Conservation (phyloP, 2,797 vertebrate species). For the Acanthiza pusilla region DNA sequence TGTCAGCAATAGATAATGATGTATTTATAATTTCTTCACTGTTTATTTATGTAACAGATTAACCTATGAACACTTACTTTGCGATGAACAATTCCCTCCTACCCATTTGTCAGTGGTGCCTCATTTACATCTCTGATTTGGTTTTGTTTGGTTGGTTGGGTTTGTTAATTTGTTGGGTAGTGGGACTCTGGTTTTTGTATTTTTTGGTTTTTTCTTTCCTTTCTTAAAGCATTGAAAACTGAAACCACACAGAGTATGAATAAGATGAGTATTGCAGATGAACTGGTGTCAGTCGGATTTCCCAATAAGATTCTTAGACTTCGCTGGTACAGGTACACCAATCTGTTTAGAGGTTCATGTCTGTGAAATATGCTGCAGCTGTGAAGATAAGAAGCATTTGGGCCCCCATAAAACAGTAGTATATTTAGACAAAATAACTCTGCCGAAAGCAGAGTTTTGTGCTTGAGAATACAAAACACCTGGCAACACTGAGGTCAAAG, state of each 20-base stretch:
- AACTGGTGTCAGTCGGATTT: neutral
- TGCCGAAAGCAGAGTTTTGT: neutral
- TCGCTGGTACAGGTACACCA: neutral
- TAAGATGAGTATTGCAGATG: neutral
- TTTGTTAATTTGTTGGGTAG: neutral
- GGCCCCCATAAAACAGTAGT: neutral
- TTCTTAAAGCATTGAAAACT: neutral
- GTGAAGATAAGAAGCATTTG: neutral
- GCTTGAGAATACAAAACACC: neutral
- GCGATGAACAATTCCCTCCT: neutral
- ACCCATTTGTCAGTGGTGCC: neutral
- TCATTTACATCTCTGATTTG: neutral
- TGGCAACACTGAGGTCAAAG: neutral
- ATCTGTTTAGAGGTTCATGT: neutral
- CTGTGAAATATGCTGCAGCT: neutral
- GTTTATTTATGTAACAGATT: neutral
- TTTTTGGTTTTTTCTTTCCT: neutral
- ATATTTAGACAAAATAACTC: neutral
- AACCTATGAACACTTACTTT: neutral
- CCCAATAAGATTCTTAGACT: neutral
- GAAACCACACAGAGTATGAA: neutral
- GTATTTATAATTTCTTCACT: neutral
- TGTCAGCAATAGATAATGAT: neutral
- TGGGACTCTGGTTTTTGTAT: neutral
- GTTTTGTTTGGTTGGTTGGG: neutral